phyloP scores from a whole-genome alignment of 2,113 vertebrate genomes.

The Morone chrysops region DNA sequence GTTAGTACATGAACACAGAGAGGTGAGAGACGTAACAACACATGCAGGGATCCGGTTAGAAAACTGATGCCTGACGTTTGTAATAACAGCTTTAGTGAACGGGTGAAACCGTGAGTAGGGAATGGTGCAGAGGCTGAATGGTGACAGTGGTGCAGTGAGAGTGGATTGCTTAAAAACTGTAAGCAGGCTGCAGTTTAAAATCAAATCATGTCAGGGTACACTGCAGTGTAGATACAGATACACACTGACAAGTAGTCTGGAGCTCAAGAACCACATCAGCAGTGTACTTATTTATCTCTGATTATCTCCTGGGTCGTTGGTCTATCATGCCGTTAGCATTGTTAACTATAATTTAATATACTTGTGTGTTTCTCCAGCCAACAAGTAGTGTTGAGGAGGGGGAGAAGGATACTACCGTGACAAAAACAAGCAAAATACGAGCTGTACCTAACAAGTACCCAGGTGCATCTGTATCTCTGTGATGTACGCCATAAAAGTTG shows the following conservation, averaged over 20 bases:
- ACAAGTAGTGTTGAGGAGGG: neutral
- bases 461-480: neutral
- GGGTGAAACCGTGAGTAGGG: neutral
- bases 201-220: slow-evolving; percentile 9
- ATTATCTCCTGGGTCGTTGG: neutral
- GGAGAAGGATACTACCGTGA: neutral
- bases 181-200: slow-evolving; percentile 7
- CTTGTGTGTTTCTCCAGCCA: neutral
- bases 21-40: neutral
- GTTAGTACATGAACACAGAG: slow-evolving; percentile 9
- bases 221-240: slow-evolving; percentile 15
- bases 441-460: neutral
- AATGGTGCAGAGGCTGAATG: neutral
- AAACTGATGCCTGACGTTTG: neutral
- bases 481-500: neutral
- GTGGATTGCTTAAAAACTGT: neutral
- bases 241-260: neutral
- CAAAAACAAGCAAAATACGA: neutral
- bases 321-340: neutral
- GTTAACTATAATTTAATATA: neutral
- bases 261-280: slow-evolving; percentile 27
- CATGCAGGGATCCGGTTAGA: slow-evolving; percentile 14
- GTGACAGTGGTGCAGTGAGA: neutral
- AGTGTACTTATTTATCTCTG: neutral
- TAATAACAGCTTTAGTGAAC: neutral